Evolutionary conservation across 2,113 vertebrate genomes (phyloP).

Genomic region (Tachuris rubrigastra): DNA sequence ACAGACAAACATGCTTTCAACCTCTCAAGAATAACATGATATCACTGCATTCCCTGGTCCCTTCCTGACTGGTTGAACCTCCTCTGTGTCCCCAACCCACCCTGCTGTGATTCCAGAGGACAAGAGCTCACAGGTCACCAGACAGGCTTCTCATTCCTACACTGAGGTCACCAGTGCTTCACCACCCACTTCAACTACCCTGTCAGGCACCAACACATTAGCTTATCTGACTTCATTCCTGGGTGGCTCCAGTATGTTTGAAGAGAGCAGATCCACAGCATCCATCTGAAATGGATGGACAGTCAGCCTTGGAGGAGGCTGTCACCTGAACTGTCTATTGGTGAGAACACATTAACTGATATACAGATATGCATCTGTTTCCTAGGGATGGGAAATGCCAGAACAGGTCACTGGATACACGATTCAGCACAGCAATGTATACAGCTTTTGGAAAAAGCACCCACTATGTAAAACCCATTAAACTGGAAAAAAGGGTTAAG

Average conservation of each 20-base stretch:
- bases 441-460: rapidly evolving
- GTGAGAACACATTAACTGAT: rapidly evolving
- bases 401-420: too few relatives aligned
- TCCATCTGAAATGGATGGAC: rapidly evolving
- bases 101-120: rapidly evolving
- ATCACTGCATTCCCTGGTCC: background rate
- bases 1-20: background rate
- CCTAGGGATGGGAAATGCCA: background rate
- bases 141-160: background rate
- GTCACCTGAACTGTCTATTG: rapidly evolving
- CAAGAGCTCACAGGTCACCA: background rate
- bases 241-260: rapidly evolving
- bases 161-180: rapidly evolving
- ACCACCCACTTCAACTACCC: rapidly evolving
- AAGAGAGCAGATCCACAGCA: rapidly evolving
- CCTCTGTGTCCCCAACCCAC: rapidly evolving
- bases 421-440: background rate
- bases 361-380: rapidly evolving
- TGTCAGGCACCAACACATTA: background rate
- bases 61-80: rapidly evolving
- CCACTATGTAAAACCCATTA: rapidly evolving
- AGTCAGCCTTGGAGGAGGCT: background rate
- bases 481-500: background rate
- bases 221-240: background rate
- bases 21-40: rapidly evolving